phyloP scores from a whole-genome alignment of 1,140 invertebrate species.

The Bombus haemorrhoidalis region DNA sequence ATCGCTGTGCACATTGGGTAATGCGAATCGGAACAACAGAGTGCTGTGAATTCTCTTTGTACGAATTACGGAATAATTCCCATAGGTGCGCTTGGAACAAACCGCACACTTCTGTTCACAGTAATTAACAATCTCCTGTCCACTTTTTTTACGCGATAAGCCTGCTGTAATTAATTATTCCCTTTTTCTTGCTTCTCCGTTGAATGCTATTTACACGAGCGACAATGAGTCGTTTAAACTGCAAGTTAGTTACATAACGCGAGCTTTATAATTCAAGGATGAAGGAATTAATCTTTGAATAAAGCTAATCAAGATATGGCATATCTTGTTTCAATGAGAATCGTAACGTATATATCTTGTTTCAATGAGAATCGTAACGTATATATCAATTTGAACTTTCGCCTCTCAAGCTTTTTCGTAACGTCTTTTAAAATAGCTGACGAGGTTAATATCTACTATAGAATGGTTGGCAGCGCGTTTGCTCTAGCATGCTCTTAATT shows the following conservation, averaged over 20 bases:
- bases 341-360: neutral
- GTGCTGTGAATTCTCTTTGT: slow-evolving; percentile 27
- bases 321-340: neutral
- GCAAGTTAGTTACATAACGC: neutral
- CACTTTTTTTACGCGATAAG: neutral
- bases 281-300: neutral
- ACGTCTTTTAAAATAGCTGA: slow-evolving; percentile 36
- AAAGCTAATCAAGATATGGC: slow-evolving; percentile 19
- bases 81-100: neutral
- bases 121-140: slow-evolving; percentile 29
- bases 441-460: slow-evolving; percentile 15
- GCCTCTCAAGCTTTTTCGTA: neutral
- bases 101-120: slow-evolving; percentile 8
- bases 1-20: slow-evolving; percentile 1
- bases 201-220: neutral
- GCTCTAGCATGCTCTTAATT: slow-evolving; percentile 55
- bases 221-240: neutral
- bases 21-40: slow-evolving; percentile 17
- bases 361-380: neutral
- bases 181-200: neutral
- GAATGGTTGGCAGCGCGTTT: neutral
- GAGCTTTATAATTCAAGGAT: slow-evolving; percentile 34
- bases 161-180: neutral
- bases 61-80: slow-evolving; percentile 30
- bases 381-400: neutral